Evolutionary conservation across 2,113 vertebrate genomes (phyloP).

Genomic region (Hypanus sabinus): DNA sequence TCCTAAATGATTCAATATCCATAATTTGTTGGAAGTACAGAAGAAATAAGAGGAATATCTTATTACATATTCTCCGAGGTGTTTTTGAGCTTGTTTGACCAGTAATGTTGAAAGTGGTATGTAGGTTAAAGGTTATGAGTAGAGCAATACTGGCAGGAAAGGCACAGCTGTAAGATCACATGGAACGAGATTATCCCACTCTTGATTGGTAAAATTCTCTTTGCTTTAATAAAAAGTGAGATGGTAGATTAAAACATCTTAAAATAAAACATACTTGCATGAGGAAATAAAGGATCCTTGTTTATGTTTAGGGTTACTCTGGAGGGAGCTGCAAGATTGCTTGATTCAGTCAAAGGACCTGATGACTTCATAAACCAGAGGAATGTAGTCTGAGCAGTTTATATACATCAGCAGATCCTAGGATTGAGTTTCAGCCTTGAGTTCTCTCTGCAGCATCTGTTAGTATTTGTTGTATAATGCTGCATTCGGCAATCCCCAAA

Average conservation of each 20-base stretch:
- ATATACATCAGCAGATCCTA: not conserved
- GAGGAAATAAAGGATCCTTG: conserved; percentile 24
- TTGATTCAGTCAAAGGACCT: conserved; percentile 1
- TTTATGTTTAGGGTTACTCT: not conserved
- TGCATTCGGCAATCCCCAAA: not conserved
- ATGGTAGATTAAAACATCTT: not conserved
- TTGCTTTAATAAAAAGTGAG: not conserved
- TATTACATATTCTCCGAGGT: not conserved
- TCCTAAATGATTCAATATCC: not conserved
- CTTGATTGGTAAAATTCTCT: not conserved
- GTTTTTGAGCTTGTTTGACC: not conserved
- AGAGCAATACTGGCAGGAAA: not conserved
- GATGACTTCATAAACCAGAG: conserved; percentile 3
- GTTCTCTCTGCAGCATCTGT: not conserved
- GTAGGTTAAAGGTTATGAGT: not conserved
- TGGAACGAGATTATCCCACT: not conserved
- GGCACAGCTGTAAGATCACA: not conserved
- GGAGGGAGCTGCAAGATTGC: not conserved
- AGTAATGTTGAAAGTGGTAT: not conserved
- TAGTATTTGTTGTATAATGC: not conserved
- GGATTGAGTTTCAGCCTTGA: conserved; percentile 8
- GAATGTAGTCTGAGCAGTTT: not conserved
- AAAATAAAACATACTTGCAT: not conserved
- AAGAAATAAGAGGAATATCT: not conserved
- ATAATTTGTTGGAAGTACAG: not conserved